These are phyloP conservation scores for Cheilosia vernalis DNA, from an alignment of 2,888 invertebrate species.

Conservation along the genomic window DNA sequence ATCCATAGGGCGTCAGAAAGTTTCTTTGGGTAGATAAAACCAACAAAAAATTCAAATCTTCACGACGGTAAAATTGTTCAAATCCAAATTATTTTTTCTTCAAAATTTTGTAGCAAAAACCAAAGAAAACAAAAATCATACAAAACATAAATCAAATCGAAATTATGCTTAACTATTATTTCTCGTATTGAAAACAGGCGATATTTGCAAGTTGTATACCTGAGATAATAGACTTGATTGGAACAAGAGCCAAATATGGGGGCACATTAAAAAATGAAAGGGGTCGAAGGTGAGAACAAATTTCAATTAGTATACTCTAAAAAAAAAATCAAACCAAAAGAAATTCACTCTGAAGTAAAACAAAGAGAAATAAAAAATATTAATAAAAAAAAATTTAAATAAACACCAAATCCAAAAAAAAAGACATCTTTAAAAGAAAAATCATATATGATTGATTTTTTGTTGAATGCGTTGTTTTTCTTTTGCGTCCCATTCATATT, in stretches of 20 bases:
- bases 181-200: constrained; percentile 88
- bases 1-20: constrained; percentile 39
- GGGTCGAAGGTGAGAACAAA: constrained; percentile 97
- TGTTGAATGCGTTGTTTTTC: constrained; percentile 71
- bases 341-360: constrained; percentile 77
- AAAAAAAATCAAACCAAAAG: constrained; percentile 77
- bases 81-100: constrained; percentile 65
- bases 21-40: constrained; percentile 55
- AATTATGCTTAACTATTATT: constrained; percentile 81
- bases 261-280: constrained; percentile 99
- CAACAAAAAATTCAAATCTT: background rate
- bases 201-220: constrained; percentile 99
- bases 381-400: constrained; percentile 38
- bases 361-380: constrained; percentile 75
- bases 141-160: constrained; percentile 76
- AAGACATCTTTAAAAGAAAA: constrained; percentile 49
- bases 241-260: constrained; percentile 99
- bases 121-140: constrained; percentile 51
- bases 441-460: constrained; percentile 59
- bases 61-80: constrained; percentile 56
- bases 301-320: constrained; percentile 76
- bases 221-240: constrained; percentile 99
- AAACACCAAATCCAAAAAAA: constrained; percentile 76
- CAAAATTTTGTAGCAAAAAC: constrained; percentile 64
- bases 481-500: constrained; percentile 79